Evolutionary conservation across 2,888 invertebrate genomes (phyloP), one percentile per base, ranked within the genome.

Genomic region (Eremobia ochroleuca): DNA sequence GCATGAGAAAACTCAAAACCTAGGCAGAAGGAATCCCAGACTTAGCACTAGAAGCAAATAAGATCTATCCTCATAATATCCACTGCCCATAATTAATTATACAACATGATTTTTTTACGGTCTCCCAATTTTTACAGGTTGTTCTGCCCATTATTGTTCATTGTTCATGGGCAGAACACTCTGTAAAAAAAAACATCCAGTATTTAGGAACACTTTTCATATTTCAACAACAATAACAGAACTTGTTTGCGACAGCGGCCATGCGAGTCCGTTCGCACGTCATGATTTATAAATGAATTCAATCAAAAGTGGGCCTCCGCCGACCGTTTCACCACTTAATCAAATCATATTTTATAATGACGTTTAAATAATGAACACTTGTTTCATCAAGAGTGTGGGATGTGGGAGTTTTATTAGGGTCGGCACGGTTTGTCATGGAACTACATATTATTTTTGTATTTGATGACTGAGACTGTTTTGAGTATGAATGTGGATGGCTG

Each of bases 261-360:
- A 68, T 28, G 37, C 31, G 70, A 61, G 59, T 68, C 31, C 40
- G 66, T 59, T 49, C 75, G 34, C 52, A 59, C 74, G 66, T 58
- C 85, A 87, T 85, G 69, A 79, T 85, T 79, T 73, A 78, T 74
- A 79, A 77, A 85, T 68, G 70, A 87, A 82, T 82, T 78, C 76
- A 82, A 86, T 86, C 85, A 77, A 67, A 86, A 85, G 79, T 82
- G 69, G 76, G 85, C 58, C 40, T 46, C 58, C 58, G 65, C 58
- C 49, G 55, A 28, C 64, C 64, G 73, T 87, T 86, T 78, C 88
- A 82, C 65, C 85, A 85, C 79, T 85, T 77, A 82, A 87, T 85
- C 85, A 87, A 82, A 79, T 65, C 73, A 66, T 72, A 73, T 79
- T 82, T 85, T 73, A 82, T 87, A 81, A 82, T 77, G 76, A 73